Percentiles rank a stretch among this genome's conserved stretches.
phyloP scores from a whole-genome alignment of 2,888 invertebrate species.

The Leucophenga maculata region DNA sequence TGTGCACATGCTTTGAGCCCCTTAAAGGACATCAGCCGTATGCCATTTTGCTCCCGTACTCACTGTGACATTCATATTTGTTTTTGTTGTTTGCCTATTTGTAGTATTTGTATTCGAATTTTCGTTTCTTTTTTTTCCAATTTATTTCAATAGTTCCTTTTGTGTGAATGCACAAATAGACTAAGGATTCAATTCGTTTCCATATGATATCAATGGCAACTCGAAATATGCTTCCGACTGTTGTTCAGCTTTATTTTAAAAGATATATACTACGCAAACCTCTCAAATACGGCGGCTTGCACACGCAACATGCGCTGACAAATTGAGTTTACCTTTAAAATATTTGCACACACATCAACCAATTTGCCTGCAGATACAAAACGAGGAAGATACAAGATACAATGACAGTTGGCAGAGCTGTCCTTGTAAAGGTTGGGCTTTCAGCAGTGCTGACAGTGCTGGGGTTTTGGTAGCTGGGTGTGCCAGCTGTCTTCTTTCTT shows the following conservation, averaged over 20 bases:
- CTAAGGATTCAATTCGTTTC: too few relatives aligned
- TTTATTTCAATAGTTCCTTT: too few relatives aligned
- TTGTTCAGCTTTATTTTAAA: too few relatives aligned
- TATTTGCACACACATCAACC: conserved; percentile 10
- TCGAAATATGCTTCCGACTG: too few relatives aligned
- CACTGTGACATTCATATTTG: neutral
- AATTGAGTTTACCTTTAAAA: neutral
- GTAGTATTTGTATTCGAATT: conserved; percentile 21
- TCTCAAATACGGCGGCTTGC: too few relatives aligned
- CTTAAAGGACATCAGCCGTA: neutral
- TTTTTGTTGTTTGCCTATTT: neutral
- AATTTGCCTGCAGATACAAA: conserved; percentile 7
- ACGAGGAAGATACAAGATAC: neutral
- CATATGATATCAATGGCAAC: too few relatives aligned
- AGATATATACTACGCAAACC: too few relatives aligned
- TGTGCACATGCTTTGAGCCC: neutral
- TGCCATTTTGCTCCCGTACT: neutral
- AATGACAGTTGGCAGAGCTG: conserved; percentile 17
- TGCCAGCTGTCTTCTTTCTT: neutral
- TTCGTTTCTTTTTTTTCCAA: neutral
- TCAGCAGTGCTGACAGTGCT: neutral
- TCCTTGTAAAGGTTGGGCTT: too few relatives aligned
- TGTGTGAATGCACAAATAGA: too few relatives aligned
- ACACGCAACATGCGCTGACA: neutral
- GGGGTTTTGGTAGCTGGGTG: neutral